phyloP scores from a whole-genome alignment of 2,113 vertebrate species.

The Phrynosoma blainvillii region DNA sequence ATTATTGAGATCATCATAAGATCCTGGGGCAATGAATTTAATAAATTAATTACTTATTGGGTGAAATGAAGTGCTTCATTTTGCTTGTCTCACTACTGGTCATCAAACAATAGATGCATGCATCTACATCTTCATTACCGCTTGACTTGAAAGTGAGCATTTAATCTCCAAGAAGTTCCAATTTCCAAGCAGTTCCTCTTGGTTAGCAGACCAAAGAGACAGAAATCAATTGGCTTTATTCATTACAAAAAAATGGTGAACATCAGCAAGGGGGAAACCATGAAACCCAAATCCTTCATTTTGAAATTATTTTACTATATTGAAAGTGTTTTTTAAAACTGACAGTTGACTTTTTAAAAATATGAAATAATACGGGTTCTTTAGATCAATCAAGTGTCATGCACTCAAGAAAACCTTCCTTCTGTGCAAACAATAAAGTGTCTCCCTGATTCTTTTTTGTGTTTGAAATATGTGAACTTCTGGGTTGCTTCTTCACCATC shows the following conservation, averaged over 20 bases:
- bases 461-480: not conserved
- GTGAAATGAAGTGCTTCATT: not conserved
- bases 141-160: not conserved
- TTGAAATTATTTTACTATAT: not conserved
- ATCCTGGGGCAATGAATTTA: not conserved
- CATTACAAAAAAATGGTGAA: not conserved
- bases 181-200: not conserved
- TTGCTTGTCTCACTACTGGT: not conserved
- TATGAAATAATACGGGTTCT: not conserved
- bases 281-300: not conserved
- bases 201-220: constrained; percentile 3
- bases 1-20: not conserved
- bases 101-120: not conserved
- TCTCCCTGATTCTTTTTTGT: not conserved
- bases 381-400: not conserved
- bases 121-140: not conserved
- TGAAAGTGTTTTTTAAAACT: not conserved
- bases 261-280: not conserved
- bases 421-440: not conserved
- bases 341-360: not conserved
- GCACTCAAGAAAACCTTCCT: not conserved
- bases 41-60: not conserved
- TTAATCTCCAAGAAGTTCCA: not conserved
- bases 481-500: not conserved
- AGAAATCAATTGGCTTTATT: constrained; percentile 6